Base-by-base conservation (phyloP, 2,113 vertebrate genomes). In the Arizona elegans region DNA sequence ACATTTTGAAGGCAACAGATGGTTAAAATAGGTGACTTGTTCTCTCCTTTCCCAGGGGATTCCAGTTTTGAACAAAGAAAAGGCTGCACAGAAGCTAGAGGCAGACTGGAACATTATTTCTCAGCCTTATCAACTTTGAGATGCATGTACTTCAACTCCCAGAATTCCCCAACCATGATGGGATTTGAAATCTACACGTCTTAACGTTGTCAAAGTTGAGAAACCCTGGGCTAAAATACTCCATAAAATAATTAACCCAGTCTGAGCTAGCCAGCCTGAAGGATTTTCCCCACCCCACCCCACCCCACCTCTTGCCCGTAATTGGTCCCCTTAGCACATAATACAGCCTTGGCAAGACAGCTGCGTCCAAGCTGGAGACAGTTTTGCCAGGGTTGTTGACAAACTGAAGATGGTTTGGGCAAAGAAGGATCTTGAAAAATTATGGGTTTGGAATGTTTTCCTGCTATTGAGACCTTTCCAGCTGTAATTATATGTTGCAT, bases 391-490 rank as follows among this genome's bases (percentile, higher is more conserved):
- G 43, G 70, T n/a, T 90, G 92, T 53, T 90, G 92, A 85, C 43
- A 62, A 90, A 26, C 55, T 54, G 92, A 81, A 65, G 75, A 23
- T 52, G 29, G 29, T 65, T 62, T 3, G 89, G 88, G 26, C 87
- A 89, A 92, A 88, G 1, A 15, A 59, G 55, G 65, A 62, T 59
- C 55, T 38, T 8, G 3, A 17, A 90, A 53, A 58, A 93, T 86
- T 58, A 62, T 53, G 92, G 92, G 88, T n/a, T 86, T 53, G 92
- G 87, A n/a, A 53, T 59, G 88, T 90, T 86, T 92, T 7, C 70
- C 54, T 59, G 1, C 88, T 8, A 21, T 4, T 13, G 55, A 50
- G 70, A 55, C 43, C 54, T 86, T 24, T 89, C 75, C 75, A 86
- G 47, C 55, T 2, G 47, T 47, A 90, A 93, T 93, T 86, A 93